Conservation (phyloP, 2,888 invertebrate genomes). For the Tenthredo distinguenda region DNA sequence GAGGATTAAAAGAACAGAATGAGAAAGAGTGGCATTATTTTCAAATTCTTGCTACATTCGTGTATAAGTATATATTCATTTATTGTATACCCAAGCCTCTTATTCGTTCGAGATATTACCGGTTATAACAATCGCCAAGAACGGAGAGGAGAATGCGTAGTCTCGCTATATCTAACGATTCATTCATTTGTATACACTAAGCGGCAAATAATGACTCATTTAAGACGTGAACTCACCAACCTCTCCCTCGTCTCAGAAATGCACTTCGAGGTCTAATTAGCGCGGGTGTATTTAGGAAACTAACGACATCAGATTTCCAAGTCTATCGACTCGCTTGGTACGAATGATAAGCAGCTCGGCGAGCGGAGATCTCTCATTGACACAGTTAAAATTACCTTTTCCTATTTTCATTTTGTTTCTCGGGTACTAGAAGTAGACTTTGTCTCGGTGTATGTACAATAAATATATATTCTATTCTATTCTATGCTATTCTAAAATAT, state of each 20-base stretch:
- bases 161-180: background rate
- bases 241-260: background rate
- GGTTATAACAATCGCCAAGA: conserved; percentile 22
- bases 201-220: conserved; percentile 48
- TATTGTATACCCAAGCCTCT: conserved; percentile 22
- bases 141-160: background rate
- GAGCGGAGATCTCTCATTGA: background rate
- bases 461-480: background rate
- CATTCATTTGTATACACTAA: conserved; percentile 19
- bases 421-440: background rate
- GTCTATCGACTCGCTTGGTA: background rate
- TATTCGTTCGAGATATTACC: conserved; percentile 35
- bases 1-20: background rate
- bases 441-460: background rate
- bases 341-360: conserved; percentile 7
- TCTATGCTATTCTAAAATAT: background rate
- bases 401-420: background rate
- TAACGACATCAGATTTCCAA: background rate
- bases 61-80: background rate
- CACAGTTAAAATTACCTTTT: background rate
- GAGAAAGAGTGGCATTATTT: background rate
- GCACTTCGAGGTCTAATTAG: background rate
- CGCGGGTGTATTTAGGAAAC: conserved; percentile 2
- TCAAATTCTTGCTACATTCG: background rate
- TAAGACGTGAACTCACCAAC: background rate